Evolutionary conservation across 2,888 invertebrate species (phyloP), one percentile per base, ranked within the genome.

Genomic region (Ecdyonurus torrentis): DNA sequence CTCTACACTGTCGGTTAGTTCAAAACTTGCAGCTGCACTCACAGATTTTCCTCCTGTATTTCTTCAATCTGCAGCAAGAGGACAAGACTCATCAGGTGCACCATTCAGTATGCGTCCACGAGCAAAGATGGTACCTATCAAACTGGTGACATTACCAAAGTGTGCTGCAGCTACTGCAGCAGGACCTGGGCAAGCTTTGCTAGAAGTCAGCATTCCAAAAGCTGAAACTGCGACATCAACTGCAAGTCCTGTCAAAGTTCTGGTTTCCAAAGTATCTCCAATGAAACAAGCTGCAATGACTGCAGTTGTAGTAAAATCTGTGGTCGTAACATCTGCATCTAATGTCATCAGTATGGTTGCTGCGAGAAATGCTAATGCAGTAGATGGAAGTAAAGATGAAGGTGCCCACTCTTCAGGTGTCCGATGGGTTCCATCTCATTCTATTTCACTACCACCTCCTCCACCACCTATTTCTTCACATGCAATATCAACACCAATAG

Each of bases 51-150:
- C 66, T 2, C 63, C 66, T 2, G 61, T 50, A 2, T 65, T 67
- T 37, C 3, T 22, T 18, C 19, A 10, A 15, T 50, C 3, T 3
- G 53, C 61, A 10, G 59, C 24, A 23, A 18, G 23, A n/a, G 7
- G 59, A 53, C 15, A 20, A 20, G 61, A 15, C 15, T 3, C 52
- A 22, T 61, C 58, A 18, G 53, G 58, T 2, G 23, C 62, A 18
- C 60, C 62, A 23, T 64, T 61, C 52, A 64, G 52, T 60, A 60
- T 66, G 58, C 66, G 67, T 2, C 64, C 68, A 23, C 69, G 70
- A n/a, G 67, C 70, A n/a, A 73, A 72, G 67, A 70, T 72, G 69
- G 70, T 73, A n/a, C 72, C 73, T 3, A 71, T 73, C 59, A 72
- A 72, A 62, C 65, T 73, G 19, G 70, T 73, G 7, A 71, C 71